Evolutionary conservation across 2,888 invertebrate species (phyloP).

Genomic region (Carabus problematicus): DNA sequence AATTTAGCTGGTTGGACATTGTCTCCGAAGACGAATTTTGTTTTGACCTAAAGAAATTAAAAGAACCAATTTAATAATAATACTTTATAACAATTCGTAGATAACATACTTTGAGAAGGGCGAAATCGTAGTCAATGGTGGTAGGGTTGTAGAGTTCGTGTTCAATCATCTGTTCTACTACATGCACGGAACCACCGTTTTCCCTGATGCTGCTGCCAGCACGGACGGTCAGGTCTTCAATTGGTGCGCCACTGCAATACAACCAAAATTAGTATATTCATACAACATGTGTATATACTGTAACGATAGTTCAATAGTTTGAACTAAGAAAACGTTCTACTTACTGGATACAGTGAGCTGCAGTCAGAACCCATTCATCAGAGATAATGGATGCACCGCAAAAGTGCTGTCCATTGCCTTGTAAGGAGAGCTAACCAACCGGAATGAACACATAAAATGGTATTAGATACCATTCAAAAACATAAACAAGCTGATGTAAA

Average conservation of each 20-base stretch:
- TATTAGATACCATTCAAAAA: neutral
- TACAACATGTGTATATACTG: neutral
- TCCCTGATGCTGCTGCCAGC: constrained; percentile 13
- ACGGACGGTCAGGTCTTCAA: neutral
- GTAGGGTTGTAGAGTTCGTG: constrained; percentile 6
- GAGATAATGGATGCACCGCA: constrained; percentile 24
- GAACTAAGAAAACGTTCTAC: neutral
- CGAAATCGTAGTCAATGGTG: constrained; percentile 17
- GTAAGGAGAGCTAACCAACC: constrained; percentile 1
- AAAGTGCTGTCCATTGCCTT: neutral
- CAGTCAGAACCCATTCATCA: constrained; percentile 21
- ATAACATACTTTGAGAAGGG: constrained; percentile 10
- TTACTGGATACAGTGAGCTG: constrained; percentile 21
- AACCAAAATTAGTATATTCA: neutral
- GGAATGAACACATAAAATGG: neutral
- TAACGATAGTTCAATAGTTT: neutral
- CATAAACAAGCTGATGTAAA: too few species aligned
- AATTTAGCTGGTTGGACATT: too few species aligned
- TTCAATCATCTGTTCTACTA: constrained; percentile 6
- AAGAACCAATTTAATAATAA: too few species aligned
- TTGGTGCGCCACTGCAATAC: neutral
- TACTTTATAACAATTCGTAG: too few species aligned
- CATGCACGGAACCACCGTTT: constrained; percentile 12
- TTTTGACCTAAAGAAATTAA: too few species aligned
- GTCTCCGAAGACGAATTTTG: too few species aligned